Evolutionary conservation across 2,797 vertebrate genomes (phyloP).

Genomic region (Ctenopoma multispine): DNA sequence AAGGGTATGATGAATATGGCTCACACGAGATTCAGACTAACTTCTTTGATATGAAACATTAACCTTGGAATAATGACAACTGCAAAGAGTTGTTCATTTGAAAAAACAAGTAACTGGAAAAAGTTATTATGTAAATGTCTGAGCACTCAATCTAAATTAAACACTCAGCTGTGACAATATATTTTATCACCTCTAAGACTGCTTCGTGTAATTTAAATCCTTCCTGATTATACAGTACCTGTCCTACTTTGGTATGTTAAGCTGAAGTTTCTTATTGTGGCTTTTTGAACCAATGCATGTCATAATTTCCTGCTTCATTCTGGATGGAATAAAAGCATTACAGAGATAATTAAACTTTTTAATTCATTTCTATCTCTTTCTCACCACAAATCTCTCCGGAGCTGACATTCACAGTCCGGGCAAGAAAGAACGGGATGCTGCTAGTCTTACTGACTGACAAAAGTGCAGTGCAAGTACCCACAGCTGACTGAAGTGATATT

Average conservation of each 20-base stretch:
- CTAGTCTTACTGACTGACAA: background rate
- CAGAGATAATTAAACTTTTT: constrained; percentile 40
- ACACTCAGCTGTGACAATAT: no score
- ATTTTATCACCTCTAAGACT: no score
- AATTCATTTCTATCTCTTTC: constrained; percentile 25
- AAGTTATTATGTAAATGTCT: background rate
- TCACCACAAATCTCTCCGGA: constrained; percentile 11
- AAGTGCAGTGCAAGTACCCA: background rate
- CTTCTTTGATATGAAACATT: background rate
- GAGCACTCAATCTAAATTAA: background rate
- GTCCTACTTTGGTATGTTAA: constrained; percentile 1
- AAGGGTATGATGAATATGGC: constrained; percentile 10
- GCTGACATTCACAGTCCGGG: background rate
- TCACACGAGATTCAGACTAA: constrained; percentile 2
- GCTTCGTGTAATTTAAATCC: no score
- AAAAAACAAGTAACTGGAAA: background rate
- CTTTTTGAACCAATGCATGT: constrained; percentile 1
- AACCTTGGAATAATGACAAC: constrained; percentile 1
- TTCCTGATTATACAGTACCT: background rate
- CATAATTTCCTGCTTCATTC: background rate
- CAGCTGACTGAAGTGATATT: constrained; percentile 1
- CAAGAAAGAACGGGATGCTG: background rate
- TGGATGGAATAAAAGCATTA: constrained; percentile 12
- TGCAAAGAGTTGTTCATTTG: background rate
- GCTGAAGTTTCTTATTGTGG: background rate